phyloP scores from a whole-genome alignment of 2,888 invertebrate genomes.

The Hypomecis atomaria region DNA sequence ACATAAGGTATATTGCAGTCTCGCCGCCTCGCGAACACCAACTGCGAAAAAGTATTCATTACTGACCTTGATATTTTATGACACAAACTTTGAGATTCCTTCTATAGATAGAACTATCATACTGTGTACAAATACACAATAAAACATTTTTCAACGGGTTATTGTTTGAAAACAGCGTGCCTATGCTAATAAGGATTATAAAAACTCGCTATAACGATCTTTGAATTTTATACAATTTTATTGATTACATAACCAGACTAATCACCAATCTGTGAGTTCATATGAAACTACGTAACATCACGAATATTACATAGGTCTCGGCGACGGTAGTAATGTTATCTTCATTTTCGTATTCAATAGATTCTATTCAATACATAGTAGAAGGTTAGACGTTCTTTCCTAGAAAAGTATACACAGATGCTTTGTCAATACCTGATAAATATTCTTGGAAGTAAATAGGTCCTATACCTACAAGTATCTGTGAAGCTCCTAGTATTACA shows the following conservation, averaged over 20 bases:
- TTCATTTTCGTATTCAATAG: conserved; percentile 14
- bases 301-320: conserved; percentile 16
- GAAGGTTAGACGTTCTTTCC: conserved; percentile 39
- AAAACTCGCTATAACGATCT: conserved; percentile 32
- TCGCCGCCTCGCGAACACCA: conserved; percentile 52
- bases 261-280: conserved; percentile 21
- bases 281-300: conserved; percentile 11
- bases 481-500: conserved; percentile 19
- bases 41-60: conserved; percentile 60
- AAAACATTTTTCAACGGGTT: conserved; percentile 38
- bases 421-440: conserved; percentile 44
- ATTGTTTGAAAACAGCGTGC: conserved; percentile 34
- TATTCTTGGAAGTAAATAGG: conserved; percentile 43
- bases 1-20: conserved; percentile 51
- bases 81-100: conserved; percentile 61
- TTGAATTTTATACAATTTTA: conserved; percentile 24
- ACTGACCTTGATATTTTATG: conserved; percentile 71
- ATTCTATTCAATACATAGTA: conserved; percentile 31
- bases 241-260: conserved; percentile 29
- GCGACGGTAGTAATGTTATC: conserved; percentile 8
- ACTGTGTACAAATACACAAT: conserved; percentile 41
- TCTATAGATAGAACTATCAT: conserved; percentile 52
- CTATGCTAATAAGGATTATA: conserved; percentile 35
- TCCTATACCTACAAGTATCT: conserved; percentile 21
- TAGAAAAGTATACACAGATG: conserved; percentile 41